Evolutionary conservation across 2,888 invertebrate genomes (phyloP).

Genomic region (Nymphalis urticae): DNA sequence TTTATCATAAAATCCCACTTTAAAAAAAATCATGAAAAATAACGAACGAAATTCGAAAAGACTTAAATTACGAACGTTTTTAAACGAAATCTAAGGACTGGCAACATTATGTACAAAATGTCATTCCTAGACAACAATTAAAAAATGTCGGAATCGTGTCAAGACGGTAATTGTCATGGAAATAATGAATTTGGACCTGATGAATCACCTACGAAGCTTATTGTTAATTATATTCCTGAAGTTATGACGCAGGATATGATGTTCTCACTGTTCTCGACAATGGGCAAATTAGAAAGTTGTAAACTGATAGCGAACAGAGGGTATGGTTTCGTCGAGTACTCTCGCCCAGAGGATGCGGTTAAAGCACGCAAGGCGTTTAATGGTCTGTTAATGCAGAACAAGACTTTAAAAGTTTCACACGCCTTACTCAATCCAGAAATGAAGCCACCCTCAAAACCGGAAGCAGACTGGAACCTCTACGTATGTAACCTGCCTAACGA

Average conservation of each 20-base stretch:
- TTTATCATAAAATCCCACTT: too few relatives aligned
- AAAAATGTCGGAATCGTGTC: conserved; percentile 83
- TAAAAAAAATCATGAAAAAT: too few relatives aligned
- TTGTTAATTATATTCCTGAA: conserved; percentile 82
- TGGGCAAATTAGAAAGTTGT: conserved; percentile 82
- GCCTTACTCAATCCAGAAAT: conserved; percentile 77
- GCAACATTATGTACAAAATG: conserved; percentile 70
- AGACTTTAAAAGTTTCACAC: conserved; percentile 79
- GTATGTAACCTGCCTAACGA: conserved; percentile 81
- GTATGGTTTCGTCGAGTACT: conserved; percentile 81
- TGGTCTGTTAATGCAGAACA: conserved; percentile 80
- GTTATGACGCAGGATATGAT: conserved; percentile 82
- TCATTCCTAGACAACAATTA: conserved; percentile 82
- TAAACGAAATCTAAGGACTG: conserved; percentile 54
- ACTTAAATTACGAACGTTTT: conserved; percentile 43
- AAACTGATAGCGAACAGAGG: conserved; percentile 81
- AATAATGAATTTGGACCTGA: conserved; percentile 79
- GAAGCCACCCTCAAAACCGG: conserved; percentile 78
- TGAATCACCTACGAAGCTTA: conserved; percentile 81
- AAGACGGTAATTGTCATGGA: conserved; percentile 82
- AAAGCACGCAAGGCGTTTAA: conserved; percentile 79
- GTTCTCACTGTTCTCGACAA: conserved; percentile 80
- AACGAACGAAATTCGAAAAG: too few relatives aligned
- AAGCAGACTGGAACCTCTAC: conserved; percentile 81
- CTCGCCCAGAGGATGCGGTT: conserved; percentile 75